These are phyloP conservation scores for Brachyalestes nurse DNA, from an alignment of 2,797 vertebrate genomes.

Conservation along the genomic window DNA sequence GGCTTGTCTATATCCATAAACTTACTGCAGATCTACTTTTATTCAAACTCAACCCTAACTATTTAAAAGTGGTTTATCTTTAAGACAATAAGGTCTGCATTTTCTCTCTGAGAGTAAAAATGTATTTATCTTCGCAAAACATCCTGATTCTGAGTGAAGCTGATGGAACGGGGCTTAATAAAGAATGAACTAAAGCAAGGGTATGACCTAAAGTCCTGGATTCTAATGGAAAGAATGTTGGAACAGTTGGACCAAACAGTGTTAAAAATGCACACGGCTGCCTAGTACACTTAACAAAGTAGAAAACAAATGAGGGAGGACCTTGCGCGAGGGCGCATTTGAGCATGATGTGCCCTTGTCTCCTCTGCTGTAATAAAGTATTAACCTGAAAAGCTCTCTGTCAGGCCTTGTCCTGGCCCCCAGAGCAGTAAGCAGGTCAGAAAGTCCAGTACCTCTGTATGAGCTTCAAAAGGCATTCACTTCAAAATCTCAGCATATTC, in stretches of 20 bases:
- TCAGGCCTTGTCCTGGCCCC: constrained; percentile 19
- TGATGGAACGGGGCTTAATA: not conserved
- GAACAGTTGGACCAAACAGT: not conserved
- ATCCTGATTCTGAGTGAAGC: not conserved
- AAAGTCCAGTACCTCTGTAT: constrained; percentile 27
- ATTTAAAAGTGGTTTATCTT: not conserved
- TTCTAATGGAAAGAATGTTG: constrained; percentile 7
- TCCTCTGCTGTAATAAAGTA: constrained; percentile 40
- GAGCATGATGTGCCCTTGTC: constrained; percentile 40
- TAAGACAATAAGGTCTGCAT: not conserved
- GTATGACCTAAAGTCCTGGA: constrained; percentile 17
- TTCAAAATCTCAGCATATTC: constrained; percentile 45
- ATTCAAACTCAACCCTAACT: not conserved
- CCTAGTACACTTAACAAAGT: constrained; percentile 25
- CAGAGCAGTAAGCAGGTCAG: constrained; percentile 36
- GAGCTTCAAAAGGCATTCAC: constrained; percentile 41
- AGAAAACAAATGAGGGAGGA: constrained; percentile 16
- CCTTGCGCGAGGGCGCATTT: constrained; percentile 12
- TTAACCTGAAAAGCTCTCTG: constrained; percentile 32
- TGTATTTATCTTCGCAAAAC: not conserved
- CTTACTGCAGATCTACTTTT: not conserved
- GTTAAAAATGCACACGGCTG: constrained; percentile 32
- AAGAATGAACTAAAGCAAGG: constrained; percentile 31
- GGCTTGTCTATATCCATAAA: not conserved
- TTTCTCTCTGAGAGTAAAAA: not conserved